Percentiles rank a stretch among this genome's conserved stretches.
Evolutionary conservation across 2,113 vertebrate genomes (phyloP).

Genomic region (Ailuropoda melanoleuca): DNA sequence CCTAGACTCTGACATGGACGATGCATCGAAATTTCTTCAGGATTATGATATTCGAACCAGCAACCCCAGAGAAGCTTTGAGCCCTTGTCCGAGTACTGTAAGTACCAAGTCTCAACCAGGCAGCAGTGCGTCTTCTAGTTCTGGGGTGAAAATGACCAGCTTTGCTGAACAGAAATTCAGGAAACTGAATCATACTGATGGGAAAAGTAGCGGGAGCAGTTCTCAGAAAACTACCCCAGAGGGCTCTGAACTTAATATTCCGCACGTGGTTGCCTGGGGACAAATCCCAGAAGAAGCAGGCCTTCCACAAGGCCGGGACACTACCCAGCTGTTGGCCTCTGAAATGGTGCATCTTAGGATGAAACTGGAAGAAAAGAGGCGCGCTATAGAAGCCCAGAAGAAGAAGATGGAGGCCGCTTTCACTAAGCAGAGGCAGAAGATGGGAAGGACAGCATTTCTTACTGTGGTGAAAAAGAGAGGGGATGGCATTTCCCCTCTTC

Average conservation of each 20-base stretch:
- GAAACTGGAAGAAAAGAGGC: slow-evolving; percentile 96
- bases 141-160: slow-evolving; percentile 94
- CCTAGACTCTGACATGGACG: slow-evolving; percentile 96
- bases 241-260: slow-evolving; percentile 93
- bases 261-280: slow-evolving; percentile 93
- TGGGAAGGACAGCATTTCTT: slow-evolving; percentile 96
- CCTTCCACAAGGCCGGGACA: slow-evolving; percentile 88
- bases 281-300: slow-evolving; percentile 91
- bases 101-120: slow-evolving; percentile 92
- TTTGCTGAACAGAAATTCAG: slow-evolving; percentile 97
- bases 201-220: slow-evolving; percentile 91
- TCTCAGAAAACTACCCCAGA: slow-evolving; percentile 97
- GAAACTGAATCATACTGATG: slow-evolving; percentile 90
- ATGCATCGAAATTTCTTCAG: slow-evolving; percentile 85
- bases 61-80: slow-evolving; percentile 86
- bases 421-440: slow-evolving; percentile 94
- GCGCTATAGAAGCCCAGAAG: slow-evolving; percentile 98
- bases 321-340: slow-evolving; percentile 94
- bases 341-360: slow-evolving; percentile 97
- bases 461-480: slow-evolving; percentile 95
- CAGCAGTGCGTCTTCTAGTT: slow-evolving; percentile 93
- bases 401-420: slow-evolving; percentile 98
- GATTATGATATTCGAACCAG: slow-evolving; percentile 88
- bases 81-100: slow-evolving; percentile 91
- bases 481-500: slow-evolving; percentile 89